Evolutionary conservation across 1,140 invertebrate species (phyloP).

Genomic region (Trichogramma pretiosum): DNA sequence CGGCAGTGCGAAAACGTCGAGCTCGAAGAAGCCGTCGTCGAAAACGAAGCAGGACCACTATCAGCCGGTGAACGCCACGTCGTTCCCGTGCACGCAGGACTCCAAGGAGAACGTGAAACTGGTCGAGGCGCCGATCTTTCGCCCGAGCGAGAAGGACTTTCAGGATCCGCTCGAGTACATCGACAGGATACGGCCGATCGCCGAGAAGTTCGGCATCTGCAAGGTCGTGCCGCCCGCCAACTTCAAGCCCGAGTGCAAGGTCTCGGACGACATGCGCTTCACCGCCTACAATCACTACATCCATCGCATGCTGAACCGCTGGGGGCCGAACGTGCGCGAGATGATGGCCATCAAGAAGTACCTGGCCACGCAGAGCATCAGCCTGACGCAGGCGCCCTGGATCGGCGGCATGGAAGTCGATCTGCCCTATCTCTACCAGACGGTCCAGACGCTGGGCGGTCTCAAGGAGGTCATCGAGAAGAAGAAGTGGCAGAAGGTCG

Average conservation of each 20-base stretch:
- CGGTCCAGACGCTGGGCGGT: constrained; percentile 77
- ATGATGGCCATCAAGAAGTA: constrained; percentile 79
- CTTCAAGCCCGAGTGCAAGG: constrained; percentile 82
- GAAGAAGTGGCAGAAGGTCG: constrained; percentile 82
- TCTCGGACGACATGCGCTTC: constrained; percentile 78
- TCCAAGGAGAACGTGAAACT: constrained; percentile 46
- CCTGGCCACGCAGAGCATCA: constrained; percentile 68
- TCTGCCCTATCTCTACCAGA: constrained; percentile 74
- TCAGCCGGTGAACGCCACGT: constrained; percentile 47
- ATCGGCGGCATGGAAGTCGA: constrained; percentile 68
- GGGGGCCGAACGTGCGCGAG: constrained; percentile 82
- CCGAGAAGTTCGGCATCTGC: constrained; percentile 79
- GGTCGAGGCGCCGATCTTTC: constrained; percentile 74
- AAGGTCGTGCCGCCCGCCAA: constrained; percentile 77
- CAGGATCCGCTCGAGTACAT: constrained; percentile 86
- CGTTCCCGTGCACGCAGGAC: constrained; percentile 45
- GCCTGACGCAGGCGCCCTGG: constrained; percentile 65
- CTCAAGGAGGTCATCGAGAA: constrained; percentile 84
- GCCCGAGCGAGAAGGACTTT: constrained; percentile 77
- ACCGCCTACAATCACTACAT: constrained; percentile 87
- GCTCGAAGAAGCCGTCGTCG: constrained; percentile 30
- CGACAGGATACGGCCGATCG: constrained; percentile 68
- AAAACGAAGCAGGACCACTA: too few species aligned
- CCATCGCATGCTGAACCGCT: constrained; percentile 78
- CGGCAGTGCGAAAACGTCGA: too few species aligned